A percentile compares a stretch with the other conserved stretches of the same genome.
Conservation (phyloP, 2,797 vertebrate species). For the Astyanax mexicanus region DNA sequence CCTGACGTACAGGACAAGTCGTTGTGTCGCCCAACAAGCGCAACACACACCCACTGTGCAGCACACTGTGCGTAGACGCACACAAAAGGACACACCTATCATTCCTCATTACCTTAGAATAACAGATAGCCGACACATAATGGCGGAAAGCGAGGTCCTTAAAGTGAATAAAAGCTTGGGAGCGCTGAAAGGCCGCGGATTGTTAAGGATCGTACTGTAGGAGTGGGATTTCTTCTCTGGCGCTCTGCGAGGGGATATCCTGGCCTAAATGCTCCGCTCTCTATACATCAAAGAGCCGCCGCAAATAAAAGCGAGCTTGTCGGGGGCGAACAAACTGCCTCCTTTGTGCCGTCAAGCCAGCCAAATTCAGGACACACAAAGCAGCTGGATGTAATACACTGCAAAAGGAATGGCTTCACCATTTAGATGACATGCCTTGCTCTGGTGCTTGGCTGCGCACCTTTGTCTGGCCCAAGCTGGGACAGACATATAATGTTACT, state of each 20-base stretch:
- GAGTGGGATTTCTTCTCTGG: slow-evolving; percentile 82
- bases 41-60: slow-evolving; percentile 1
- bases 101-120: slow-evolving; percentile 66
- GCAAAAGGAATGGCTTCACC: slow-evolving; percentile 79
- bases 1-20: not conserved
- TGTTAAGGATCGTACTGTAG: slow-evolving; percentile 81
- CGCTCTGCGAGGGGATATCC: slow-evolving; percentile 80
- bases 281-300: slow-evolving; percentile 82
- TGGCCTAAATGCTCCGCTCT: slow-evolving; percentile 76
- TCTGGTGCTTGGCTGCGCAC: slow-evolving; percentile 80
- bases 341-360: slow-evolving; percentile 79
- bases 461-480: slow-evolving; percentile 80
- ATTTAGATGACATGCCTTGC: slow-evolving; percentile 85
- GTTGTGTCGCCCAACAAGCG: slow-evolving; percentile 6
- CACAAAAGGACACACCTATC: slow-evolving; percentile 38
- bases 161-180: slow-evolving; percentile 78
- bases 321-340: slow-evolving; percentile 84
- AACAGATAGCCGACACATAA: slow-evolving; percentile 73
- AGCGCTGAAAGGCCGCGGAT: slow-evolving; percentile 77
- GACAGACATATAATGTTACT: slow-evolving; percentile 85
- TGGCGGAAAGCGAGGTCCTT: slow-evolving; percentile 79
- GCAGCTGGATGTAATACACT: slow-evolving; percentile 84
- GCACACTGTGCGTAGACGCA: not conserved
- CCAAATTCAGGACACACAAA: slow-evolving; percentile 82
- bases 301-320: slow-evolving; percentile 86